Conservation (phyloP, 2,113 vertebrate species). For the Hyla sarda region DNA sequence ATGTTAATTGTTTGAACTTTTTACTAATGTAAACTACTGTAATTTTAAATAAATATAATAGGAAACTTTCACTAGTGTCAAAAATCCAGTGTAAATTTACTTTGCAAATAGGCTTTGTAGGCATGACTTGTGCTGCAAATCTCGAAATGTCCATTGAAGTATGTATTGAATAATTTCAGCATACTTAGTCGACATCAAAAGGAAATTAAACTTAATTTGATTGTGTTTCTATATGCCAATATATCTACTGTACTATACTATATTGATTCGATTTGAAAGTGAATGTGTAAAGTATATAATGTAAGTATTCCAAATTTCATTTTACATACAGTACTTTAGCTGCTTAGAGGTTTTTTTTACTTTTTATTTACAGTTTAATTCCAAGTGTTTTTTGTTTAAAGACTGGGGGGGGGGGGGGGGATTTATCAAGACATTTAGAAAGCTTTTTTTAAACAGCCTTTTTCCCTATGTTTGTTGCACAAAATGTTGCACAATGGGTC, state of each 20-base stretch:
- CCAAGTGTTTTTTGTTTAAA: too few relatives aligned
- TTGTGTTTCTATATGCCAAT: background rate
- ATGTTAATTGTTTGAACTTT: slow-evolving; percentile 97
- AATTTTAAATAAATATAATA: slow-evolving; percentile 98
- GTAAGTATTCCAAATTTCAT: too few relatives aligned
- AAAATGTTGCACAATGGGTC: too few relatives aligned
- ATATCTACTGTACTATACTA: background rate
- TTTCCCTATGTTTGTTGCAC: too few relatives aligned
- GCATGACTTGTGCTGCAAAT: slow-evolving; percentile 72
- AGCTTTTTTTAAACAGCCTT: too few relatives aligned
- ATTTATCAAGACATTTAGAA: too few relatives aligned
- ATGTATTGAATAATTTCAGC: slow-evolving; percentile 69
- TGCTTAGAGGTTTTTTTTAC: too few relatives aligned
- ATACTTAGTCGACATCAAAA: slow-evolving; percentile 44
- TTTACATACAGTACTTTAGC: too few relatives aligned
- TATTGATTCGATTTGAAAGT: background rate
- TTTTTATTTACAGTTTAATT: too few relatives aligned
- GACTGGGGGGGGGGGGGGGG: too few relatives aligned
- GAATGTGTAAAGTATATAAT: too few relatives aligned
- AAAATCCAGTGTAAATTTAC: slow-evolving; percentile 93
- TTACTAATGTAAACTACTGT: slow-evolving; percentile 96
- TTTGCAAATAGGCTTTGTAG: slow-evolving; percentile 84
- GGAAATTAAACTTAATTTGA: slow-evolving; percentile 15
- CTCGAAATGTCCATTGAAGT: slow-evolving; percentile 78
- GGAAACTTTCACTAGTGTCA: slow-evolving; percentile 85